phyloP scores from a whole-genome alignment of 2,888 invertebrate genomes.

The Luperina testacea region DNA sequence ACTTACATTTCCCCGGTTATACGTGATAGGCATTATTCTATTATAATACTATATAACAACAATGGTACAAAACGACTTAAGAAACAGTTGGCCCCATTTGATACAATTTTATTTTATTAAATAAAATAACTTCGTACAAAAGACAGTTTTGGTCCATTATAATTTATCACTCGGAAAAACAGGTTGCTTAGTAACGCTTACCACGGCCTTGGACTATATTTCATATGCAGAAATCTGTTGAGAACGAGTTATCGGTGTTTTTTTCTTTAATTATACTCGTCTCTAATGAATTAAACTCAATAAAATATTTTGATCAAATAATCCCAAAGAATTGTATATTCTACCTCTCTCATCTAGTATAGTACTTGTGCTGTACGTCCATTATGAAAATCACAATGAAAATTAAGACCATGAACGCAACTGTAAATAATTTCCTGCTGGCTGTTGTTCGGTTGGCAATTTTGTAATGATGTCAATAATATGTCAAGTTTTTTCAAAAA shows the following conservation, averaged over 20 bases:
- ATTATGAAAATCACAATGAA: background rate
- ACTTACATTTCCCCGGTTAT: constrained; percentile 88
- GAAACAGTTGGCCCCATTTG: constrained; percentile 81
- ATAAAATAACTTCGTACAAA: constrained; percentile 83
- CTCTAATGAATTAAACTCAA: background rate
- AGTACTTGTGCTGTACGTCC: background rate
- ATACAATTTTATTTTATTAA: constrained; percentile 70
- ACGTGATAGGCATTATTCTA: constrained; percentile 85
- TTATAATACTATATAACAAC: constrained; percentile 64
- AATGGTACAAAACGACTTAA: constrained; percentile 67
- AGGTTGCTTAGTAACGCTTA: constrained; percentile 78
- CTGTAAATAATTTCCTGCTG: background rate
- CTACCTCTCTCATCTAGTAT: no score
- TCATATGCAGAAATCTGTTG: background rate
- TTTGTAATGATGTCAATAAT: constrained; percentile 23
- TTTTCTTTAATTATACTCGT: background rate
- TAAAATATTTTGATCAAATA: background rate
- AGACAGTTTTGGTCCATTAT: constrained; percentile 84
- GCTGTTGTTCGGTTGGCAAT: constrained; percentile 43
- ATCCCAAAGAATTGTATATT: background rate
- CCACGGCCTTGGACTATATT: constrained; percentile 26
- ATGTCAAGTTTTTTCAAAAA: constrained; percentile 43
- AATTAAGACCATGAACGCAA: constrained; percentile 45
- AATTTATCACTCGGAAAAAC: constrained; percentile 68
- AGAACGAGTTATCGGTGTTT: background rate